Evolutionary conservation across 2,888 invertebrate genomes (phyloP).

Genomic region (Diplolepis rosae): DNA sequence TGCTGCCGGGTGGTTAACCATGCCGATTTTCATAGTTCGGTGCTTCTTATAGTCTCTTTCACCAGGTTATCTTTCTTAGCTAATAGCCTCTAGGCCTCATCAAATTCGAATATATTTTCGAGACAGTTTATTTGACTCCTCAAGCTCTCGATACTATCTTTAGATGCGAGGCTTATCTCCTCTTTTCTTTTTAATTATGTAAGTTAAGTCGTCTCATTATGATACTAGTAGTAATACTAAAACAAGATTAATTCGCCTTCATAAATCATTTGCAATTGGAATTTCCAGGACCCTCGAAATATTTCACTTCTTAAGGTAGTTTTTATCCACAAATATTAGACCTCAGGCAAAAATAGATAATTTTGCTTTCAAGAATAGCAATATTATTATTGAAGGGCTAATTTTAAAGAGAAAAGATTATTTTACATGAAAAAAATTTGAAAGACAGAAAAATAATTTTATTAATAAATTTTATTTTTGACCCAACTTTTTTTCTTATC

Average conservation of each 20-base stretch:
- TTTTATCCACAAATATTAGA: too few species aligned
- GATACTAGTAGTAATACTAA: background rate
- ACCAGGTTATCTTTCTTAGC: constrained; percentile 16
- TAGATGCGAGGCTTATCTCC: background rate
- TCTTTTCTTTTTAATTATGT: constrained; percentile 5
- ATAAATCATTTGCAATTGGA: background rate
- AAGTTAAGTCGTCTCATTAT: background rate
- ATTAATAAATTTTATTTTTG: too few species aligned
- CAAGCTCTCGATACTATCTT: background rate
- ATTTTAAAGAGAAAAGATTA: too few species aligned
- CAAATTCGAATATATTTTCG: background rate
- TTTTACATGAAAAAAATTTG: too few species aligned
- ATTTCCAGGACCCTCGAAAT: background rate
- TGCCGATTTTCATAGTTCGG: constrained; percentile 29
- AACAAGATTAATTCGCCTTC: background rate
- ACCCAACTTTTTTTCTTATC: too few species aligned
- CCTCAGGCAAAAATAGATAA: too few species aligned
- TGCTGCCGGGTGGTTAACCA: constrained; percentile 48
- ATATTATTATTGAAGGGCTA: background rate
- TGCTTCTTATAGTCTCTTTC: background rate
- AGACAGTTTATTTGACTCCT: background rate
- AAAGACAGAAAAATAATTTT: too few species aligned
- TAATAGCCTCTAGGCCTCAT: background rate
- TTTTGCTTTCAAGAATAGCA: too few species aligned
- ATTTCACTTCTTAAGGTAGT: too few species aligned